Evolutionary conservation across 1,140 invertebrate species (phyloP).

Genomic region (Copidosoma floridanum): DNA sequence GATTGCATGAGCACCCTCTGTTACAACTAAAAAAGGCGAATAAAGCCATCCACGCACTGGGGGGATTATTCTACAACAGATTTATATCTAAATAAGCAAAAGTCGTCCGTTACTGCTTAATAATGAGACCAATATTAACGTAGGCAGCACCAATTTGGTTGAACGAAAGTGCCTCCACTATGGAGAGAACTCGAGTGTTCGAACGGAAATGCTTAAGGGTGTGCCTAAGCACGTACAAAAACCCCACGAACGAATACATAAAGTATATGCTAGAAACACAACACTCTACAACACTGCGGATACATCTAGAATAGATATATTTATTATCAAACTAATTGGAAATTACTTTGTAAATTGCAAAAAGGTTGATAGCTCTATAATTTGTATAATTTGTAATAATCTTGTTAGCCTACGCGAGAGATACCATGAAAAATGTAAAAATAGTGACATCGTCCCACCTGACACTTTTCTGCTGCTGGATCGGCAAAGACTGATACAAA

Average conservation of each 20-base stretch:
- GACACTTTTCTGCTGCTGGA: slow-evolving; percentile 6
- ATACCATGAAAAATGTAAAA: background rate
- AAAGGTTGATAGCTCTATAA: background rate
- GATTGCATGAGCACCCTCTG: background rate
- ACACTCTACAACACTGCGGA: slow-evolving; percentile 22
- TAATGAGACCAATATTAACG: slow-evolving; percentile 24
- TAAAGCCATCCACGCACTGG: background rate
- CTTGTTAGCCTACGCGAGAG: background rate
- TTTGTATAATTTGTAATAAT: background rate
- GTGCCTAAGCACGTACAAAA: slow-evolving; percentile 3
- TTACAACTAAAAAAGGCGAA: slow-evolving; percentile 14
- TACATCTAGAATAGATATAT: slow-evolving; percentile 29
- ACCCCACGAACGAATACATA: slow-evolving; percentile 6
- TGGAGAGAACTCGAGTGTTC: slow-evolving; percentile 28
- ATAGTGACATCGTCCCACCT: background rate
- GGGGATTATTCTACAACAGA: slow-evolving; percentile 13
- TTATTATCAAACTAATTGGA: slow-evolving; percentile 22
- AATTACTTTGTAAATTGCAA: slow-evolving; percentile 22
- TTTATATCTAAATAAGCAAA: slow-evolving; percentile 18
- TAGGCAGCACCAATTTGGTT: slow-evolving; percentile 27
- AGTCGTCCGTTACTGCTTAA: slow-evolving; percentile 25
- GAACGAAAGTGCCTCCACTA: slow-evolving; percentile 14
- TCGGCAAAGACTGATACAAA: background rate
- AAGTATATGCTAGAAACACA: slow-evolving; percentile 17
- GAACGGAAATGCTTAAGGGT: slow-evolving; percentile 16